Conservation (phyloP, 2,797 vertebrate species). For the Discoglossus pictus region DNA sequence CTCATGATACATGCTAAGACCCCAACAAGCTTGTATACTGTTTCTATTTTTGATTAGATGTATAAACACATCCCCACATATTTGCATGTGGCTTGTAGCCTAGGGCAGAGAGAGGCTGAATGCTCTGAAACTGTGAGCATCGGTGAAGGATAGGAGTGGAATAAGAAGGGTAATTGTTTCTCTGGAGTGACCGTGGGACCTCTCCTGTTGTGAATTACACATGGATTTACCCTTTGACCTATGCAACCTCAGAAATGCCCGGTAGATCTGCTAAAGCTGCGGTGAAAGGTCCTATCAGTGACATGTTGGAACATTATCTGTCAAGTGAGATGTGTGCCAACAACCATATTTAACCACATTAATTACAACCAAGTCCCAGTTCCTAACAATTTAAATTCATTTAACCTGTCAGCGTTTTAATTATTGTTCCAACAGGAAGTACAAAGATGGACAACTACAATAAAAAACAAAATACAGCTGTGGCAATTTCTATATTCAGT, state of each 20-base stretch:
- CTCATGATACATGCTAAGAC: conserved; percentile 88
- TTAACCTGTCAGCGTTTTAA: conserved; percentile 60
- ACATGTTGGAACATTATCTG: conserved; percentile 73
- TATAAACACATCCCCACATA: conserved; percentile 81
- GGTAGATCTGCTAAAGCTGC: conserved; percentile 67
- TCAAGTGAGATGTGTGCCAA: conserved; percentile 71
- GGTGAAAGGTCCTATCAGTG: conserved; percentile 71
- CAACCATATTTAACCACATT: conserved; percentile 65
- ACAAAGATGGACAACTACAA: conserved; percentile 59
- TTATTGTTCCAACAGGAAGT: conserved; percentile 64
- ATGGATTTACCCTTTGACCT: conserved; percentile 79
- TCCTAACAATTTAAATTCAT: conserved; percentile 64
- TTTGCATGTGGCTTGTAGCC: conserved; percentile 78
- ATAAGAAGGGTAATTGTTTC: conserved; percentile 85
- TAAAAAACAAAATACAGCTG: conserved; percentile 49
- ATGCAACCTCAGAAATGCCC: conserved; percentile 66
- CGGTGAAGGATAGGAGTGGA: conserved; percentile 69
- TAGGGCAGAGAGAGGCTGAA: conserved; percentile 69
- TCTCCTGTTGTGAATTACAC: conserved; percentile 80
- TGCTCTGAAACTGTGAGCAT: conserved; percentile 71
- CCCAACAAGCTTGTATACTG: conserved; percentile 81
- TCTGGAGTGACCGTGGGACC: conserved; percentile 77
- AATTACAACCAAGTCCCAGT: conserved; percentile 61
- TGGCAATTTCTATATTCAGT: not conserved
- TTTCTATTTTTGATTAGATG: conserved; percentile 82